These are phyloP conservation scores for Ceyx cyanopectus DNA, from an alignment of 2,113 vertebrate species.

Conservation along the genomic window DNA sequence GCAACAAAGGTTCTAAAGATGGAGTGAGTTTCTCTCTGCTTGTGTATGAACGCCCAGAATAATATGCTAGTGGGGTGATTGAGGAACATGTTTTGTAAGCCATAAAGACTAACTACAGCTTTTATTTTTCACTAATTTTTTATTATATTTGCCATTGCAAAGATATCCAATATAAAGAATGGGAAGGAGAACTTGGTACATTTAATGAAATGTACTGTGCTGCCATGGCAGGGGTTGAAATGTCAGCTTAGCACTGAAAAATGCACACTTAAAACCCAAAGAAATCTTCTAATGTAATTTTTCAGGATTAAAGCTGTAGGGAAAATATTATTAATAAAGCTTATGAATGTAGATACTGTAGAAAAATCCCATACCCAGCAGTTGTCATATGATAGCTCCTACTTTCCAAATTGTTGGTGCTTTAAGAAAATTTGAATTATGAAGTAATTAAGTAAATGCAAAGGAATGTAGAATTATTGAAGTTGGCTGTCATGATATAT, in stretches of 20 bases:
- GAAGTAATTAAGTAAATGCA: conserved; percentile 35
- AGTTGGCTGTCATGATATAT: conserved; percentile 59
- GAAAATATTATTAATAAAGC: conserved; percentile 1
- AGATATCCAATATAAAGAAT: neutral
- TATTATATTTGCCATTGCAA: neutral
- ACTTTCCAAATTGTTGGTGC: neutral
- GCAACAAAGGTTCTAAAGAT: neutral
- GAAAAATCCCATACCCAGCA: conserved; percentile 3
- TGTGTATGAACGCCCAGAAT: neutral
- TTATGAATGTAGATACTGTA: neutral
- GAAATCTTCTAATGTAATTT: neutral
- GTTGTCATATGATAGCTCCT: neutral
- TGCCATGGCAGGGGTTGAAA: neutral
- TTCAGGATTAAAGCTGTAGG: neutral
- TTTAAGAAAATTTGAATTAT: conserved; percentile 33
- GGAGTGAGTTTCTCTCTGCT: neutral
- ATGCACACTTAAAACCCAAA: neutral
- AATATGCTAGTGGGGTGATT: neutral
- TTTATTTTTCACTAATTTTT: neutral
- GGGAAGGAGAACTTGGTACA: neutral
- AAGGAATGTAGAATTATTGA: conserved; percentile 57
- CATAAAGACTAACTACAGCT: neutral
- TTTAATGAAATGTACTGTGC: neutral
- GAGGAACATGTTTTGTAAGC: neutral
- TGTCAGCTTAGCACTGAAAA: neutral